Base-by-base conservation (phyloP, 2,797 vertebrate species). In the Sus cebifrons region DNA sequence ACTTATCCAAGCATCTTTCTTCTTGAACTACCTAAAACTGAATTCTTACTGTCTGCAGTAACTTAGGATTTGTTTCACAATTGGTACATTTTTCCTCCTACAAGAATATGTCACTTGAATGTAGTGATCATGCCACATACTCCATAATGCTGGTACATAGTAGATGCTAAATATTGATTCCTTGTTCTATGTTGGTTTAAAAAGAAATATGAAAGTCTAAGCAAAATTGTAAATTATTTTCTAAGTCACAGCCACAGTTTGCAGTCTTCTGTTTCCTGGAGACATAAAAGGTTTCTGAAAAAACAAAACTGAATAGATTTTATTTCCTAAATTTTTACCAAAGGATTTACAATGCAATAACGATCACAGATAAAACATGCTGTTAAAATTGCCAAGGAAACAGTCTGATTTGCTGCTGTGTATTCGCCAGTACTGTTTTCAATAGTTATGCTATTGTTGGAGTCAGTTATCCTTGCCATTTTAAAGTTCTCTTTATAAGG, bases 231-330 rank as follows among this genome's bases (percentile, higher is more conserved):
- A 74, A 93, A 58, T 96, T 73, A 89, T 89, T 94, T 95, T 88
- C n/a, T 92, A 82, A 94, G 52, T 82, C 86, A 74, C 13, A 18
- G 79, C 7, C 81, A 54, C 27, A 92, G 7, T 74, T 96, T 95
- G 25, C 71, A 36, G 36, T 36, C 75, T 95, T 95, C 60, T 68
- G 29, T 92, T 94, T 87, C 49, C 21, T 52, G 13, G 74, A 95
- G 54, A 85, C n/a, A 75, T 44, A 86, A 92, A 75, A 90, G 40
- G 7, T 44, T 96, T 79, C n/a, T 86, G 44, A 94, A 62, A 71
- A 56, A 49, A 73, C 4, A 85, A 78, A 96, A 90, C 65, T 13
- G 10, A 94, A 73, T 87, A 74, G 82, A 84, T 0, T 5, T 67
- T 78, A 56, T 77, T 95, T 91, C 79, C 23, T 64, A 95, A 93